Base-by-base conservation (phyloP, 35 echinoderm and acorn worm genomes). In the Ophiothrix spiculata region DNA sequence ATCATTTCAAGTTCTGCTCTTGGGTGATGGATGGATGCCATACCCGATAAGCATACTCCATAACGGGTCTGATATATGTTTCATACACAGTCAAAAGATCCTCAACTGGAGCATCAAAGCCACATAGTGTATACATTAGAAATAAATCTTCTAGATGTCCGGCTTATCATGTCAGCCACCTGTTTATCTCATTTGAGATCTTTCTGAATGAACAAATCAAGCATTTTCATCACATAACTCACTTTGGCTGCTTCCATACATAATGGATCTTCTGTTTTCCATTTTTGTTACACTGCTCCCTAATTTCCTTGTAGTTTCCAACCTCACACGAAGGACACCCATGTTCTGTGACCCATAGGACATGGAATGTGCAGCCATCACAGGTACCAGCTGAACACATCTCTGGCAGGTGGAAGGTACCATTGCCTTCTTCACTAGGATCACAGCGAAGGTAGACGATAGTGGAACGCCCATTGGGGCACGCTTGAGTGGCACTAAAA, bases 331-430 rank as follows among this genome's bases (percentile, higher is more conserved):
- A 32, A 0, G 88, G 92, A 39, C 96, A 99, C 37, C 89, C 96
- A 39, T 76, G 41, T 31, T 94, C 78, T 46, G 87, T 94, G 0
- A 17, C 73, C 96, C 96, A 99, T 37, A 99, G 75, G 35, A 99
- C 81, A 38, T 94, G 92, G 89, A 99, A 99, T 10, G 86, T 91
- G 41, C 96, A 99, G 2, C 96, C 96, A 83, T 99, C 96, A 79
- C 96, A 99, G 36, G 96, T 99, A 15, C 96, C 96, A 46, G 84
- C 85, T 2, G 92, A 81, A 78, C 96, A 99, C 35, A 60, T 75
- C 33, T 64, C 73, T 33, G 92, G 88, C 32, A 99, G 79, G 35
- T 91, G 64, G 32, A 99, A 77, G 36, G 78, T 83, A 31, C 91
- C 92, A 54, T 63, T 74, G 15, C 80, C 83, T 31, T 79, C 74